Percentiles rank a stretch among this genome's conserved stretches.
These are phyloP conservation scores for Schizaphis graminum DNA, from an alignment of 2,888 invertebrate genomes.

Conservation along the genomic window DNA sequence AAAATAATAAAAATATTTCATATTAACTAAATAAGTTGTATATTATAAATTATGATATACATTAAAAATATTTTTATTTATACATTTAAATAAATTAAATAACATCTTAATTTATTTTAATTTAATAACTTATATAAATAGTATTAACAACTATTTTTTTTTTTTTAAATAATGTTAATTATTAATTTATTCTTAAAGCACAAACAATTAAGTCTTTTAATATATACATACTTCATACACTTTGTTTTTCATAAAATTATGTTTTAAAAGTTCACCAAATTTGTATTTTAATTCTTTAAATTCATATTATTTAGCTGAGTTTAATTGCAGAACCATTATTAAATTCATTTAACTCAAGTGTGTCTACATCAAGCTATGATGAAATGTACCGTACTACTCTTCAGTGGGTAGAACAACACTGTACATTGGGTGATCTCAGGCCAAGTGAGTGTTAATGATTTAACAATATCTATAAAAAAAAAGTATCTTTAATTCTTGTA, in stretches of 20 bases:
- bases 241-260: background rate
- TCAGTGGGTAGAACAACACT: constrained; percentile 96
- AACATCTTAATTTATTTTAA: background rate
- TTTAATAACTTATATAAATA: background rate
- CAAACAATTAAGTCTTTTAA: background rate
- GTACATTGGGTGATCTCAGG: constrained; percentile 92
- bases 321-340: constrained; percentile 90
- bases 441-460: constrained; percentile 79
- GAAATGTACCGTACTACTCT: constrained; percentile 93
- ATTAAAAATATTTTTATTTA: background rate
- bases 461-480: background rate
- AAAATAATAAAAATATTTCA: background rate
- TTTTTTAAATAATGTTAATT: background rate
- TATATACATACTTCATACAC: background rate
- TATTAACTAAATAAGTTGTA: background rate
- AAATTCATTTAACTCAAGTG: constrained; percentile 91
- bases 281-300: constrained; percentile 20
- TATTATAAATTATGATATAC: background rate
- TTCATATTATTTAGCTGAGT: constrained; percentile 81
- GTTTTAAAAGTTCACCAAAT: background rate
- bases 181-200: background rate
- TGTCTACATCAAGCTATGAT: constrained; percentile 90
- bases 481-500: background rate
- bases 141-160: background rate
- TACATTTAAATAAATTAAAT: background rate